Percentiles rank a stretch among this genome's conserved stretches.
These are phyloP conservation scores for Botia kubotai DNA, from an alignment of 2,797 vertebrate genomes.

Conservation along the genomic window DNA sequence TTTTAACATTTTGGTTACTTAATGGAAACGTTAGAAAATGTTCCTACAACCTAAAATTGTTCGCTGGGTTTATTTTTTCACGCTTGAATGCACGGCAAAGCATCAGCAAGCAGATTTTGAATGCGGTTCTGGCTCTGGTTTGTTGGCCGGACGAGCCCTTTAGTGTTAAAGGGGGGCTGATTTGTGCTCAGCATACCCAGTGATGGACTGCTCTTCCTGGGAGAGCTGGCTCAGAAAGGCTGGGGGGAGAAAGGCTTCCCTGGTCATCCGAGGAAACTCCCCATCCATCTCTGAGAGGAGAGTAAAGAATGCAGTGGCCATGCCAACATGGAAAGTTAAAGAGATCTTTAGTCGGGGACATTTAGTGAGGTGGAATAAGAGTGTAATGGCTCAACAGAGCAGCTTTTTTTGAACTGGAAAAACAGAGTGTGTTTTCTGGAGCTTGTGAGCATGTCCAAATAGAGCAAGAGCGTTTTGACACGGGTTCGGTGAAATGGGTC, in stretches of 20 bases:
- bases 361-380: conserved; percentile 57
- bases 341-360: conserved; percentile 51
- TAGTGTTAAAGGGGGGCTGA: not conserved
- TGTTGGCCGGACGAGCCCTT: not conserved
- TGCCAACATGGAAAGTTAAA: conserved; percentile 57
- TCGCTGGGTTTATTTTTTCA: no score
- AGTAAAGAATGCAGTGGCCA: conserved; percentile 44
- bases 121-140: conserved; percentile 8
- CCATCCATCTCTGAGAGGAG: conserved; percentile 51
- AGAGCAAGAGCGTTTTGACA: not conserved
- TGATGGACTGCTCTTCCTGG: not conserved
- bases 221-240: conserved; percentile 28
- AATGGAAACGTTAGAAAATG: not conserved
- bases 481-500: conserved; percentile 4
- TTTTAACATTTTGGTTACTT: no score
- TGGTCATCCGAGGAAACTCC: conserved; percentile 76
- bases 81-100: not conserved
- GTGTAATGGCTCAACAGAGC: conserved; percentile 35
- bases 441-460: conserved; percentile 22
- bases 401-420: conserved; percentile 42
- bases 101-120: not conserved
- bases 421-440: conserved; percentile 30
- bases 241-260: conserved; percentile 47
- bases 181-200: conserved; percentile 16
- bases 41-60: no score